These are phyloP conservation scores for Nothobranchius kuhntae DNA, from an alignment of 2,113 vertebrate species.

Conservation along the genomic window DNA sequence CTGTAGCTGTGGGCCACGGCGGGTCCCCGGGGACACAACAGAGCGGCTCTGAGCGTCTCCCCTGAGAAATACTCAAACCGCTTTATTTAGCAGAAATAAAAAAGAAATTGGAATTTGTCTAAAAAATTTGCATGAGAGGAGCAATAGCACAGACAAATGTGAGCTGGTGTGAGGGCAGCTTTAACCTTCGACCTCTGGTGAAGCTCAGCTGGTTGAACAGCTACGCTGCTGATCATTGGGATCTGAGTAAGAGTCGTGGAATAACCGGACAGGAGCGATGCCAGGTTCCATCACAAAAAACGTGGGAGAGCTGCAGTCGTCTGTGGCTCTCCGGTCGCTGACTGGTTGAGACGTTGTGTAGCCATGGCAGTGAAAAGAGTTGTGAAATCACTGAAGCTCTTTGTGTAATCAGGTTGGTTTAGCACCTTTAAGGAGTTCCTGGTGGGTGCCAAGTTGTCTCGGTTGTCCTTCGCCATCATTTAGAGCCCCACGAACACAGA, in stretches of 20 bases:
- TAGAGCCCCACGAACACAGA: too few relatives aligned
- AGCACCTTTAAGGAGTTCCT: background rate
- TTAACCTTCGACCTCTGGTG: background rate
- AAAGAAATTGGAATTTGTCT: slow-evolving; percentile 15
- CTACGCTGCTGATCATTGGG: slow-evolving; percentile 22
- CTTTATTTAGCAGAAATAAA: slow-evolving; percentile 43
- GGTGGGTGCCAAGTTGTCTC: background rate
- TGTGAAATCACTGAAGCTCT: slow-evolving; percentile 8
- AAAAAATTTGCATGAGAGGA: background rate
- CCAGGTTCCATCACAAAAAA: slow-evolving; percentile 21
- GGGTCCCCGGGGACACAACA: slow-evolving; percentile 13
- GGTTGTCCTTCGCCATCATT: background rate
- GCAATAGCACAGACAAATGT: background rate
- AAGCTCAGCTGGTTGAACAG: slow-evolving; percentile 14
- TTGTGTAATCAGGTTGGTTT: background rate
- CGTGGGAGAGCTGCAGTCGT: slow-evolving; percentile 13
- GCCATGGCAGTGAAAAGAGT: background rate
- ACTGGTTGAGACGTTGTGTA: slow-evolving; percentile 2
- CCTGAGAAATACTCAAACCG: slow-evolving; percentile 15
- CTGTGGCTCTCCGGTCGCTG: background rate
- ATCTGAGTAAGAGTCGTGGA: slow-evolving; percentile 21
- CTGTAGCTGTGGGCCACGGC: slow-evolving; percentile 27
- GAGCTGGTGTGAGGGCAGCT: background rate
- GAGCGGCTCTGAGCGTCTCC: slow-evolving; percentile 23
- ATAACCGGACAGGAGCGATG: slow-evolving; percentile 4